Conservation (phyloP, 2,888 invertebrate genomes). For the Trichacis sp. region DNA sequence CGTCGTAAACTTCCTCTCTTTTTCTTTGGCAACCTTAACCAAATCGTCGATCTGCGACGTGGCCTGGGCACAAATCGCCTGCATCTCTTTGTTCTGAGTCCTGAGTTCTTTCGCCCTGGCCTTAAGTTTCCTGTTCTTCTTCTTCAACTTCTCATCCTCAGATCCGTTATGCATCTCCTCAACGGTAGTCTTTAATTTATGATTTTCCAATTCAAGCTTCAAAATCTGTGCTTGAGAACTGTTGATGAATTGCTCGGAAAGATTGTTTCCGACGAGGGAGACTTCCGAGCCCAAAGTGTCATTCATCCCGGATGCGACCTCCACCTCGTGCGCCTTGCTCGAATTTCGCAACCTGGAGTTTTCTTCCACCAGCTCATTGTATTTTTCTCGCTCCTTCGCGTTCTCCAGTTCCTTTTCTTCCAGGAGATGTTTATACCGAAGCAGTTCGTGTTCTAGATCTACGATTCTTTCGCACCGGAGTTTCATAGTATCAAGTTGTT, state of each 20-base stretch:
- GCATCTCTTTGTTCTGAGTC: neutral
- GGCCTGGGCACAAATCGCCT: neutral
- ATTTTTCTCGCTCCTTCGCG: constrained; percentile 81
- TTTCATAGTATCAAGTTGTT: constrained; percentile 82
- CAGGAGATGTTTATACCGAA: constrained; percentile 82
- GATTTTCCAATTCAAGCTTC: constrained; percentile 89
- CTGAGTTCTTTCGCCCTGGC: neutral
- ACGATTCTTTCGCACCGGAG: constrained; percentile 85
- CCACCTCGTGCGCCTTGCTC: constrained; percentile 74
- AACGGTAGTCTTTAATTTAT: constrained; percentile 81
- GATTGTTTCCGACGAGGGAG: constrained; percentile 70
- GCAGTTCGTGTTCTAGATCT: constrained; percentile 84
- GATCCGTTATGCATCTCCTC: constrained; percentile 57
- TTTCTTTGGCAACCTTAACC: neutral
- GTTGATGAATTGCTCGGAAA: constrained; percentile 88
- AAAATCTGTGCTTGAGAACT: constrained; percentile 85
- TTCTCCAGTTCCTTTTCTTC: constrained; percentile 83
- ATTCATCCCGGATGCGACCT: constrained; percentile 74
- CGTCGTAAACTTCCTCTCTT: neutral
- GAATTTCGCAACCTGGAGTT: constrained; percentile 88
- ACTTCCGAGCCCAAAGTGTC: constrained; percentile 71
- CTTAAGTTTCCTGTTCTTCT: neutral
- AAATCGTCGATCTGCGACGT: neutral
- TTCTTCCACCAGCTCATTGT: constrained; percentile 86
- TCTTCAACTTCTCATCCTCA: neutral